Base-by-base conservation (phyloP, 2,888 invertebrate genomes). In the Lycaena phlaeas region DNA sequence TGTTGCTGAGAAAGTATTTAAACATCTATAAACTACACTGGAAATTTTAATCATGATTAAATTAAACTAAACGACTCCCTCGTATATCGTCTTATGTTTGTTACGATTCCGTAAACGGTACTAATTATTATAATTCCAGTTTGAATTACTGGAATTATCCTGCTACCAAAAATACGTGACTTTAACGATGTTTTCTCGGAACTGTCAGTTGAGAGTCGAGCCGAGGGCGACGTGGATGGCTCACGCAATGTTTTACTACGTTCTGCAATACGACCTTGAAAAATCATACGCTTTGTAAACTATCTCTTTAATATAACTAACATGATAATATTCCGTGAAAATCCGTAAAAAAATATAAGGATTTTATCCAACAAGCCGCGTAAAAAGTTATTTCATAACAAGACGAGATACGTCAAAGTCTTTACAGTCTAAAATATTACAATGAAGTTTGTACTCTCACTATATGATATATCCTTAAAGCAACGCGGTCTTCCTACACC, bases 91-190 rank as follows among this genome's bases (percentile, higher is more conserved):
- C 82, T 82, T 81, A 84, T 84, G 82, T 84, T 84, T 84, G 81
- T 81, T 81, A 75, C 76, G 68, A 71, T 73, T 53, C 68, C 76
- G 77, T 78, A 84, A 84, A 84, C 73, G 72, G 68, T 66, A 63
- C 73, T 82, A 76, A 84, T 84, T 82, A 84, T 84, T 71, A 82
- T 82, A 81, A 84, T 84, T 82, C 81, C 74, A 65, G 64, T 70
- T 65, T 59, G 76, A 81, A 84, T 84, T 75, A 84, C 81, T 74
- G 74, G 79, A 74, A 84, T 84, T 84, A 84, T 72, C 70, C 67
- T 76, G 84, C 84, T 84, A 84, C 84, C 84, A 82, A 84, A 84
- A 74, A 79, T 82, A 82, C 78, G 75, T 78, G 76, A 78, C 72
- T 78, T 81, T 81, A 84, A 84, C 82, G 79, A 84, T 63, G 76